Evolutionary conservation across 2,797 vertebrate genomes (phyloP), one percentile per base, ranked within the genome.

Genomic region (Gymnothorax reevesii): DNA sequence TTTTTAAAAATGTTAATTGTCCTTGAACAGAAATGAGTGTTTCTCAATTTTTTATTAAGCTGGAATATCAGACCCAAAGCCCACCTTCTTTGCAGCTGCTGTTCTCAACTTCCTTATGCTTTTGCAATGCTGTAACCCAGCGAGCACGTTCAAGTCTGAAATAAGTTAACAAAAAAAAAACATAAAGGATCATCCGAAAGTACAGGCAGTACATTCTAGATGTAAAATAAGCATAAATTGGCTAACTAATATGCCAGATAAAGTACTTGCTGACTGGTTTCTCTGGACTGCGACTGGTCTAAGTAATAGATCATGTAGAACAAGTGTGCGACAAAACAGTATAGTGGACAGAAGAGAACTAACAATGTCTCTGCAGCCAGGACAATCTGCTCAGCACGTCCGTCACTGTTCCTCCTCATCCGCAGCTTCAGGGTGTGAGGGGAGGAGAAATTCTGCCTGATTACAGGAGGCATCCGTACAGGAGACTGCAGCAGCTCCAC

Each of bases 121-220:
- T 94, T 57, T 92, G 94, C 0, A 99, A 94, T 0, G 97, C 97
- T 0, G 94, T 92, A 3, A 98, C 96, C 99, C 99, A 99, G 0
- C 98, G 96, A 0, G 98, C 98, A 0, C 97, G 94, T 89, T 98
- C 98, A n/a, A 97, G 95, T 95, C 99, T 99, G 57, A 85, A 75
- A 75, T 22, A 17, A 57, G 17, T 5, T 17, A 20, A 20, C 60
- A n/a, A 15, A 64, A 66, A 6, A 25, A 66, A 59, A 59, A 9
- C 2, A 7, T 25, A 8, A 25, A 66, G 0, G 64, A 25, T 64
- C 4, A 64, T 66, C 82, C 82, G 57, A 9, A 22, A 42, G n/a
- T 22, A 79, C 57, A 20, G 62, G n/a, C 60, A 13, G 12, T 49
- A 80, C 55, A 52, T 3, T 17, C 4, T 6, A n/a, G 5, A 55